phyloP scores from a whole-genome alignment of 2,113 vertebrate genomes.

The Chloroceryle aenea region DNA sequence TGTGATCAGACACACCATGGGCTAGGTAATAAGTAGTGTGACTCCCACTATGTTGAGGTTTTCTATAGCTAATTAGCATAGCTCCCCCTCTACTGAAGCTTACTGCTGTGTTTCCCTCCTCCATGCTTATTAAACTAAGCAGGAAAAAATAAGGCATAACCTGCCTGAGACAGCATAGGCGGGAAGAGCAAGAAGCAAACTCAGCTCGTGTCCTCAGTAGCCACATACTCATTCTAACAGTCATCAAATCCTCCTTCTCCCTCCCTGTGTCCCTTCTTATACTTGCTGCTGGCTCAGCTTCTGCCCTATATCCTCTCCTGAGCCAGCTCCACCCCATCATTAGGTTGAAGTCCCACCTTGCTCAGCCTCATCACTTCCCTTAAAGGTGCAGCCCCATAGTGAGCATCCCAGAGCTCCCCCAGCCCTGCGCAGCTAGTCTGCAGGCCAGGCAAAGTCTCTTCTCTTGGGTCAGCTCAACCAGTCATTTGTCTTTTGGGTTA shows the following conservation, averaged over 20 bases:
- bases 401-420: background rate
- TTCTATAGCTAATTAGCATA: background rate
- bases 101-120: background rate
- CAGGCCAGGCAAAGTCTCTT: background rate
- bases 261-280: background rate
- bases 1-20: background rate
- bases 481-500: background rate
- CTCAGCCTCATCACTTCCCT: background rate
- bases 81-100: background rate
- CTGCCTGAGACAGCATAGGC: background rate
- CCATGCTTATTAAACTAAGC: background rate
- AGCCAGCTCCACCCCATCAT: background rate
- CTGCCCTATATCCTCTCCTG: background rate
- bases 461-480: background rate
- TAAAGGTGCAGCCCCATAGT: background rate
- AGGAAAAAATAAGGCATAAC: background rate
- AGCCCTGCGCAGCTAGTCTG: fast-evolving
- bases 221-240: background rate
- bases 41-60: background rate
- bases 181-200: background rate
- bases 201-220: background rate
- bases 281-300: background rate
- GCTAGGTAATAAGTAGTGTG: background rate
- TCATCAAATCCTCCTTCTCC: background rate
- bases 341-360: background rate